A percentile compares a stretch with the other conserved stretches of the same genome.
Evolutionary conservation across 2,797 vertebrate genomes (phyloP).

Genomic region (Gallinago stenura): DNA sequence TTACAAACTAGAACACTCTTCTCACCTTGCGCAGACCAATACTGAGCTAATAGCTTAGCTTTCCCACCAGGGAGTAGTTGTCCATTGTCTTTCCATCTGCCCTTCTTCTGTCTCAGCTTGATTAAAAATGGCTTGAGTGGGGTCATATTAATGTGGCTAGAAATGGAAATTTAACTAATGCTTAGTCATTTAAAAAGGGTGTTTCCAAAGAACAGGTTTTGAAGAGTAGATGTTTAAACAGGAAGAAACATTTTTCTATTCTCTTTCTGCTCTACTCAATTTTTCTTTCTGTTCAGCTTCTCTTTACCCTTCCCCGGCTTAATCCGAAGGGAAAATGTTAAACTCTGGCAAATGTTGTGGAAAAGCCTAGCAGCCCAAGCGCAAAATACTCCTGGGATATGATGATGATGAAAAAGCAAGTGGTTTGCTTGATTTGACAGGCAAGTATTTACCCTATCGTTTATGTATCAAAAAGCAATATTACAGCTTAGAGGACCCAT

Average conservation of each 20-base stretch:
- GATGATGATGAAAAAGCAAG: neutral
- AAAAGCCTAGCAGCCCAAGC: neutral
- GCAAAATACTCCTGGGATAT: neutral
- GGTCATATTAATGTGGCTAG: neutral
- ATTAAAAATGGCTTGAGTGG: conserved; percentile 8
- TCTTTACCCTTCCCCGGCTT: conserved; percentile 11
- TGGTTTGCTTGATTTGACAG: neutral
- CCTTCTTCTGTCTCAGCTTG: conserved; percentile 7
- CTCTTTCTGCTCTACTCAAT: conserved; percentile 30
- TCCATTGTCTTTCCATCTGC: conserved; percentile 25
- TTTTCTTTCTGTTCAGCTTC: conserved; percentile 40
- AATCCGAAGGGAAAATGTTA: neutral
- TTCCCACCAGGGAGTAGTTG: conserved; percentile 18
- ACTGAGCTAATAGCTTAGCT: conserved; percentile 16
- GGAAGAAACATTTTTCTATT: conserved; percentile 40
- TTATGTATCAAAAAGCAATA: neutral
- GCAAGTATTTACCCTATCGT: neutral
- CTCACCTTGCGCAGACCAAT: neutral
- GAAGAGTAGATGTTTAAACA: neutral
- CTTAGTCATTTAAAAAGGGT: conserved; percentile 9
- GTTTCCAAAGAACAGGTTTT: conserved; percentile 46
- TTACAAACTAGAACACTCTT: conserved; percentile 25
- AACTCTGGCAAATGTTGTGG: neutral
- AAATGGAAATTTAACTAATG: conserved; percentile 24
- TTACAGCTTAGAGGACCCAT: neutral